A percentile compares a stretch with the other conserved stretches of the same genome.
Evolutionary conservation across 2,797 vertebrate genomes (phyloP).

Genomic region (Synaphobranchus kaupii): DNA sequence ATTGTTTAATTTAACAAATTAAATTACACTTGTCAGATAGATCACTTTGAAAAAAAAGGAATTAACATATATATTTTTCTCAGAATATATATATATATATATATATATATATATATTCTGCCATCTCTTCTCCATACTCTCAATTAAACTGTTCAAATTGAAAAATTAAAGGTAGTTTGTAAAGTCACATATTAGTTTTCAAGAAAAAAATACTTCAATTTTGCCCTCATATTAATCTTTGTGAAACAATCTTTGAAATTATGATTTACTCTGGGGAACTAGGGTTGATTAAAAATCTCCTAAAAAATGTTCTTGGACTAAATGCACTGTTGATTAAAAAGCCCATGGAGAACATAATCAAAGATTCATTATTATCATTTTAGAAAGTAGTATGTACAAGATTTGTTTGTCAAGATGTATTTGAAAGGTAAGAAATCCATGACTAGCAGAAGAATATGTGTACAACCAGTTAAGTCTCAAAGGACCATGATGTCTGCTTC

Average conservation of each 20-base stretch:
- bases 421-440: constrained; percentile 8
- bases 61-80: too few species aligned
- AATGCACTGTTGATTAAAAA: constrained; percentile 33
- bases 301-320: constrained; percentile 27
- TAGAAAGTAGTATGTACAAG: constrained; percentile 5
- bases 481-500: constrained; percentile 16
- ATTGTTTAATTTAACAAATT: neutral
- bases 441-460: constrained; percentile 2
- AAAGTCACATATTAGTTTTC: constrained; percentile 28
- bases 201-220: constrained; percentile 22
- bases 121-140: constrained; percentile 11
- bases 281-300: constrained; percentile 31
- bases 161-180: constrained; percentile 23
- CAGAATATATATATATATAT: neutral
- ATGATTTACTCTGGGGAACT: constrained; percentile 32
- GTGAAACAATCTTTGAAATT: constrained; percentile 27
- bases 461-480: neutral
- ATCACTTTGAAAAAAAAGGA: neutral
- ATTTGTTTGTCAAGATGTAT: constrained; percentile 21
- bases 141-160: constrained; percentile 19
- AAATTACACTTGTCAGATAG: neutral
- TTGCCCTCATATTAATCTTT: constrained; percentile 32
- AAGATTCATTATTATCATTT: constrained; percentile 31
- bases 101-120: neutral
- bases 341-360: constrained; percentile 16